Evolutionary conservation across 2,888 invertebrate species (phyloP).

Genomic region (Napeogenes sylphis): DNA sequence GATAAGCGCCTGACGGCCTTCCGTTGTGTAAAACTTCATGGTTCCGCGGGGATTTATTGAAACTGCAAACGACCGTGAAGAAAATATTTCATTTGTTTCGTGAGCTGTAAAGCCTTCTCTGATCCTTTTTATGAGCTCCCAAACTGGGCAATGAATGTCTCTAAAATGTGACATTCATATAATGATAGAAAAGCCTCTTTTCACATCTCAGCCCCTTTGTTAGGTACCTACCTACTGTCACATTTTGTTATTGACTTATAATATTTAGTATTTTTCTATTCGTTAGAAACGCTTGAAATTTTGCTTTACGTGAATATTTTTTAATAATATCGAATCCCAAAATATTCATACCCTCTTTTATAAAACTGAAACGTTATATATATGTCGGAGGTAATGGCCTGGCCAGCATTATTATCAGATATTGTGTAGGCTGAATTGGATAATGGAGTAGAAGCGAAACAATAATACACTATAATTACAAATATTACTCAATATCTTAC

Average conservation of each 20-base stretch:
- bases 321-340: too few species aligned
- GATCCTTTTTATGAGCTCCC: constrained; percentile 62
- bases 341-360: too few species aligned
- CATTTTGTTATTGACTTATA: constrained; percentile 6
- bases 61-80: constrained; percentile 47
- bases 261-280: background rate
- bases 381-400: too few species aligned
- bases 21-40: constrained; percentile 49
- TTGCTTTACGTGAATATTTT: too few species aligned
- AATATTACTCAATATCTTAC: too few species aligned
- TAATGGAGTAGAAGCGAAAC: too few species aligned
- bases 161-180: constrained; percentile 41
- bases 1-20: constrained; percentile 46
- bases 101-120: constrained; percentile 56
- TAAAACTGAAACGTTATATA: too few species aligned
- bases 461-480: too few species aligned
- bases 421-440: too few species aligned
- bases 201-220: constrained; percentile 2
- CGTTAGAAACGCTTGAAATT: too few species aligned
- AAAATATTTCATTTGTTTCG: constrained; percentile 62
- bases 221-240: constrained; percentile 2
- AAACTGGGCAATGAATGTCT: constrained; percentile 55
- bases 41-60: constrained; percentile 43
- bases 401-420: too few species aligned
- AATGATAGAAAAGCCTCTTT: constrained; percentile 35